Evolutionary conservation across 2,797 vertebrate species (phyloP).

Genomic region (Bovichtus variegatus): DNA sequence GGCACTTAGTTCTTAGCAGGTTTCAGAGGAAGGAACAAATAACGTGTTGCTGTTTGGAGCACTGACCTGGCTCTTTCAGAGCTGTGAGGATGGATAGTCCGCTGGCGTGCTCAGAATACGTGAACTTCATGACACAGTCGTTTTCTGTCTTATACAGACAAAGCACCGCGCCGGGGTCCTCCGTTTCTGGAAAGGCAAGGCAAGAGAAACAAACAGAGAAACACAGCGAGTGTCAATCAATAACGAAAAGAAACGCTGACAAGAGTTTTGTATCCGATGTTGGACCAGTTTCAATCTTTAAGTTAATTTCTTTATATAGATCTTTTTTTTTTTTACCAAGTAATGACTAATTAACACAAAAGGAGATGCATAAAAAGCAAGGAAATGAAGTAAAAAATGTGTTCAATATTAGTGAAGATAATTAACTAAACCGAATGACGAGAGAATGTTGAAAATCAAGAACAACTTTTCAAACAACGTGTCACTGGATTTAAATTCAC

Average conservation of each 20-base stretch:
- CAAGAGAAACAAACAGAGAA: neutral
- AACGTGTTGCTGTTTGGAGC: neutral
- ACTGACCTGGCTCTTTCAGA: constrained; percentile 93
- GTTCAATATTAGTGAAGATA: neutral
- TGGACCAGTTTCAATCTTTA: neutral
- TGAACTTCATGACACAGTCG: constrained; percentile 98
- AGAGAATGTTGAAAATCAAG: neutral
- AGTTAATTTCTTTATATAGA: neutral
- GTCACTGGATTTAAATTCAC: neutral
- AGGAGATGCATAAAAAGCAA: neutral
- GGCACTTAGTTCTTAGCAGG: neutral
- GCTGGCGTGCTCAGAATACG: constrained; percentile 91
- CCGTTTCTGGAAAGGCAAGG: constrained; percentile 82
- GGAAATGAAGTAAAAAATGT: neutral
- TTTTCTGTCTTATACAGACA: constrained; percentile 94
- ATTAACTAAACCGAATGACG: neutral
- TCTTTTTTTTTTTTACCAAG: too few species aligned
- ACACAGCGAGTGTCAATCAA: neutral
- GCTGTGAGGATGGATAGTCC: constrained; percentile 93
- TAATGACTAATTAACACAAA: too few species aligned
- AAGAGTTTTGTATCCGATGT: neutral
- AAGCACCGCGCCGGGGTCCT: constrained; percentile 87
- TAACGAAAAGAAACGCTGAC: neutral
- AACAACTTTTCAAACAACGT: neutral
- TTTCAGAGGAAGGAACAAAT: neutral